Percentiles rank a stretch among this genome's conserved stretches.
Conservation (phyloP, 2,888 invertebrate species). For the Eucera pruinosa region DNA sequence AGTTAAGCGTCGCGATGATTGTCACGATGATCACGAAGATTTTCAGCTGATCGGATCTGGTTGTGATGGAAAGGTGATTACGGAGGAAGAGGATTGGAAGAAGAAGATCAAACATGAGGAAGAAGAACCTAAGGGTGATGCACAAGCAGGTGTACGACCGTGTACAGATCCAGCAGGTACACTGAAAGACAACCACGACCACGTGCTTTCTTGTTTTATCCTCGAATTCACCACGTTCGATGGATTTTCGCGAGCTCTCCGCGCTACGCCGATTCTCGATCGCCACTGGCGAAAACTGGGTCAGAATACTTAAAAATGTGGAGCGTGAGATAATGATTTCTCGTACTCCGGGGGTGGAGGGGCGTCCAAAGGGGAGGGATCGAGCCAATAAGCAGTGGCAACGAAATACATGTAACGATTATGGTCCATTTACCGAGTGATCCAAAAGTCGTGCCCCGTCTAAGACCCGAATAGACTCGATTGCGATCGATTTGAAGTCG, state of each 20-base stretch:
- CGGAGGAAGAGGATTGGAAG: neutral
- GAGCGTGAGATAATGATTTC: slow-evolving; percentile 44
- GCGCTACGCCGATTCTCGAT: slow-evolving; percentile 25
- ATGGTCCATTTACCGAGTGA: slow-evolving; percentile 34
- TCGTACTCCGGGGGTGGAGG: slow-evolving; percentile 3
- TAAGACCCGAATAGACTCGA: slow-evolving; percentile 17
- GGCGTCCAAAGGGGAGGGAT: neutral
- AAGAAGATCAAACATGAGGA: slow-evolving; percentile 77
- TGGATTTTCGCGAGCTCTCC: neutral
- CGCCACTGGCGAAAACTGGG: slow-evolving; percentile 48
- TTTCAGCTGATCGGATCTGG: slow-evolving; percentile 16
- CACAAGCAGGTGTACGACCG: slow-evolving; percentile 80
- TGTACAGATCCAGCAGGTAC: slow-evolving; percentile 74
- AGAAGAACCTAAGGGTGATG: slow-evolving; percentile 81
- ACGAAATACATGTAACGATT: slow-evolving; percentile 40
- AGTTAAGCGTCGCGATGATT: neutral
- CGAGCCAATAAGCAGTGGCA: slow-evolving; percentile 30
- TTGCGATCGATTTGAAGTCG: slow-evolving; percentile 7
- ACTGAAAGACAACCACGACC: neutral
- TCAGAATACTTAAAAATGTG: slow-evolving; percentile 61
- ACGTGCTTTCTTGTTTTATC: slow-evolving; percentile 13
- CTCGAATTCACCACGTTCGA: neutral
- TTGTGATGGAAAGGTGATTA: neutral
- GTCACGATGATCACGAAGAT: neutral
- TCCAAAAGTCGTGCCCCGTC: slow-evolving; percentile 34